phyloP scores from a whole-genome alignment of 1,140 invertebrate species.

The Trypoxylus dichotomus region DNA sequence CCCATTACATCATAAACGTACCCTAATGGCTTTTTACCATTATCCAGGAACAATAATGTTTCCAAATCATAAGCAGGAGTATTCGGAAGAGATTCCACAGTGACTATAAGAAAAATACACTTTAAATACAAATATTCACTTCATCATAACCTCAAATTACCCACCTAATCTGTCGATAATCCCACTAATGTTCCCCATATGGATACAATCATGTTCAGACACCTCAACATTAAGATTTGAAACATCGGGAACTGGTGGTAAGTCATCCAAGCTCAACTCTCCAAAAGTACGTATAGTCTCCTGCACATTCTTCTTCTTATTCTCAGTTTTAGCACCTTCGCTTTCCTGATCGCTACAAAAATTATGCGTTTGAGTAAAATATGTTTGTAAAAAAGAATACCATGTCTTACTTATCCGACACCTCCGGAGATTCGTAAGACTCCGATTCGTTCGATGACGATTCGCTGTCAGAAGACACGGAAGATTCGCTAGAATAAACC shows the following conservation, averaged over 20 bases:
- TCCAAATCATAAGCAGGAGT: slow-evolving; percentile 81
- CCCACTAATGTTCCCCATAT: slow-evolving; percentile 68
- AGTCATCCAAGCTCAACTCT: slow-evolving; percentile 60
- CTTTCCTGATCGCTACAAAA: slow-evolving; percentile 17
- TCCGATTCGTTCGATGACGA: slow-evolving; percentile 26
- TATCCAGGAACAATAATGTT: slow-evolving; percentile 71
- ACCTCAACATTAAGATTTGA: slow-evolving; percentile 70
- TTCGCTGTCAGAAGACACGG: slow-evolving; percentile 5
- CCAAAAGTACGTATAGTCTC: slow-evolving; percentile 33
- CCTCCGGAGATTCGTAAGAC: slow-evolving; percentile 15
- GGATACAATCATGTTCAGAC: slow-evolving; percentile 71
- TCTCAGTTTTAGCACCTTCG: slow-evolving; percentile 16
- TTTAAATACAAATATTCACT: neutral
- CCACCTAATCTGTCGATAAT: slow-evolving; percentile 73
- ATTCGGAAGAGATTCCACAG: slow-evolving; percentile 68
- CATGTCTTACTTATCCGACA: slow-evolving; percentile 26
- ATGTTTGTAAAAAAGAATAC: neutral
- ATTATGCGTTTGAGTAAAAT: neutral
- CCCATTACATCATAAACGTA: slow-evolving; percentile 91
- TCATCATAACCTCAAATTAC: neutral
- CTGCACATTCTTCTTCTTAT: slow-evolving; percentile 25
- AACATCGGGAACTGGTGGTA: slow-evolving; percentile 81
- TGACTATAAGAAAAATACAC: slow-evolving; percentile 59
- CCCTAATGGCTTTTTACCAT: slow-evolving; percentile 73
- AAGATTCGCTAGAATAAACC: slow-evolving; percentile 27